Base-by-base conservation (phyloP, 2,797 vertebrate genomes). In the Sphenopsis melanotis region DNA sequence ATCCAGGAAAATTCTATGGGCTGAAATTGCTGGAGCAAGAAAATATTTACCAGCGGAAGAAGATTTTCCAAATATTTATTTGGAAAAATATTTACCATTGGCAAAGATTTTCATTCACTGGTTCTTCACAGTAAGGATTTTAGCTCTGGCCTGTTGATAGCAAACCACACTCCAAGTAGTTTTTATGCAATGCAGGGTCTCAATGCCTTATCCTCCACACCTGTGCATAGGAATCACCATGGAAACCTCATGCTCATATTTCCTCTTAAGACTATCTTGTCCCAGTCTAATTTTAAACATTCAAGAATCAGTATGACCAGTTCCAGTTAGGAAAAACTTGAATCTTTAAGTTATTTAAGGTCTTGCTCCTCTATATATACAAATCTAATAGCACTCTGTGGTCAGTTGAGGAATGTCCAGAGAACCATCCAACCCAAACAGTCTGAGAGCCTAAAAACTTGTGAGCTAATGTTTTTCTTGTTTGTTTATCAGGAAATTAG, bases 401-500 rank as follows among this genome's bases (percentile, higher is more conserved):
- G 53, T 81, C 72, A 80, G 9, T 72, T 87, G 46, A 87, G 60
- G 70, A 93, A 92, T 66, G 57, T 81, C 36, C 79, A 41, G 77
- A 87, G 72, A 90, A 64, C 20, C 36, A 57, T 78, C 87, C 87
- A 92, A 92, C 12, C 30, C 76, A 96, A 93, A 92, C 37, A 95
- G 52, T 74, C 44, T 80, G 42, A 82, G 71, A 72, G 22, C 32
- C 42, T 75, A 65, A 65, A 85, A 84, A 50, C 36, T 82, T 55
- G 34, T 69, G 23, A 85, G 89, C 34, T 89, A 44, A 77, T 76
- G 36, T 41, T 91, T 91, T 82, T 64, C 59, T 91, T 21, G 0
- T 87, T 66, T 89, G 46, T 91, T 93, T 94, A 55, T 61, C 79
- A 92, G 82, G 88, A 95, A 94, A 94, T 82, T 24, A 64, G 52